Base-by-base conservation (phyloP, 1,140 invertebrate genomes). In the Laodelphax striatellus region DNA sequence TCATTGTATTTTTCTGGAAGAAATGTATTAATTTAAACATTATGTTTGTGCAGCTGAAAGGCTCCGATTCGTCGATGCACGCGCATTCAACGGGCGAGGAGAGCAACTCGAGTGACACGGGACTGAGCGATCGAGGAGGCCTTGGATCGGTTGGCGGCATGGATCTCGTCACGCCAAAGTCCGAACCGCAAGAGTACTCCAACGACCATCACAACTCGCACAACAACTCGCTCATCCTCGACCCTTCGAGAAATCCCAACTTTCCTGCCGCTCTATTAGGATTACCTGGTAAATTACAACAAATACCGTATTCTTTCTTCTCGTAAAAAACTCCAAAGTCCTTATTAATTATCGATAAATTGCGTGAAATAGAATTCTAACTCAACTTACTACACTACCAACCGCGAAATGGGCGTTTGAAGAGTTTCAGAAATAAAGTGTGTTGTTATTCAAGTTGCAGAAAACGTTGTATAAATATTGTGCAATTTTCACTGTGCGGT, bases 71-170 rank as follows among this genome's bases (percentile, higher is more conserved):
- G 24, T 79, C 79, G 22, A 66, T 76, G 17, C 75, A 82, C 74
- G 80, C 82, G 10, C 84, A 86, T 69, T 86, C 84, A 50, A 87
- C 85, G 10, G 86, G 87, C 24, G 88, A 90, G 66, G 88, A 92
- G 61, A 71, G 69, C 52, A 71, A 70, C 52, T 84, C 82, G 65
- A 77, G 75, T 64, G 84, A 86, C 67, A 83, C 82, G 13, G 83
- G 80, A 53, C 75, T 80, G 28, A 84, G 82, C 64, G 84, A 86
- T 68, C 79, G 80, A 24, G 82, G 81, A 34, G 72, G 71, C 31
- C 21, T 31, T 46, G n/a, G 14, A 38, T 34, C 21, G 22, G 13
- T 42, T 19, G 38, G 52, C 55, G 63, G 60, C 43, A 42, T 62
- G 21, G 66, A 64, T 54, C 31, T 63, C 24, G 67, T 76, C 56